Percentiles rank a stretch among this genome's conserved stretches.
Conservation (phyloP, 23 tunicate genomes). For the Botrylloides violaceus region DNA sequence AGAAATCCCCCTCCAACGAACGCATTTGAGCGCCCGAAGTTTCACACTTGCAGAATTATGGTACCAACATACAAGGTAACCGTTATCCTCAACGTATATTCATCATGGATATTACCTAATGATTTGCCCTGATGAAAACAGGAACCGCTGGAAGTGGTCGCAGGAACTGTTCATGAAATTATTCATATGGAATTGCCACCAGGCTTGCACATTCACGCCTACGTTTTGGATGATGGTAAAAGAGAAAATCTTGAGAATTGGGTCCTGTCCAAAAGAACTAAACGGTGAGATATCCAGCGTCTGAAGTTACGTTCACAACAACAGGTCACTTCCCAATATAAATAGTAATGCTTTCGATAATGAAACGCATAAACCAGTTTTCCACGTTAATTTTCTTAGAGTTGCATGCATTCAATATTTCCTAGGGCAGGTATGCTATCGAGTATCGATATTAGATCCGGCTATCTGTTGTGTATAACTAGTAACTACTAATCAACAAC, state of each 20-base stretch:
- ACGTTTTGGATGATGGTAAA: slow-evolving; percentile 91
- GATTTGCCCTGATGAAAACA: too few relatives aligned
- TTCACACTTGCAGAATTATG: slow-evolving; percentile 94
- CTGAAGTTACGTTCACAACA: not conserved
- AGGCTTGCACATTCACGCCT: slow-evolving; percentile 85
- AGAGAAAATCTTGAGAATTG: slow-evolving; percentile 83
- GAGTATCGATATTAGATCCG: too few relatives aligned
- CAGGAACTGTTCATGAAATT: slow-evolving; percentile 95
- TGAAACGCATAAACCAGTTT: too few relatives aligned
- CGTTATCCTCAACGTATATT: not conserved
- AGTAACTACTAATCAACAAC: too few relatives aligned
- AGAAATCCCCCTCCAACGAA: slow-evolving; percentile 60
- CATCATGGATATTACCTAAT: too few relatives aligned
- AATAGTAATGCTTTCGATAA: too few relatives aligned
- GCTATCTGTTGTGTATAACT: too few relatives aligned
- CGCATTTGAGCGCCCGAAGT: slow-evolving; percentile 68
- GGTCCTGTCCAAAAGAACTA: slow-evolving; percentile 82
- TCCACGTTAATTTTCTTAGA: too few relatives aligned
- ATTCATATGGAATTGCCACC: slow-evolving; percentile 97
- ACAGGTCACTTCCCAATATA: too few relatives aligned
- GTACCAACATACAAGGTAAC: slow-evolving; percentile 97
- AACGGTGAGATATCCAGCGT: slow-evolving; percentile 44
- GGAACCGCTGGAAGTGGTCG: slow-evolving; percentile 98
- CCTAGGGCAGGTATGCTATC: too few relatives aligned
- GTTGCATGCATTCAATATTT: too few relatives aligned